Conservation (phyloP, 1,140 invertebrate genomes). For the Melanaphis sacchari region DNA sequence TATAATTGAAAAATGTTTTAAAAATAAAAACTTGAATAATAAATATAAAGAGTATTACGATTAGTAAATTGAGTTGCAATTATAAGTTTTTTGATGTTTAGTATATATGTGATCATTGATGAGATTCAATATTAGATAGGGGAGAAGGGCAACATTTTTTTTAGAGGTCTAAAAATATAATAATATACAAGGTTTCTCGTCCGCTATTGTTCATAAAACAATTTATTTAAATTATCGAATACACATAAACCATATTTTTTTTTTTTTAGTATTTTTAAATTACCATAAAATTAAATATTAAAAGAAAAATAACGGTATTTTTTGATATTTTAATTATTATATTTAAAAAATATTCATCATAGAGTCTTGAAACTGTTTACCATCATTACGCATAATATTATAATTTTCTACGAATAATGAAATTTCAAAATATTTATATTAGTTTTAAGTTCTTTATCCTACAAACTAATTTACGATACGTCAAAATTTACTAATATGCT, state of each 20-base stretch:
- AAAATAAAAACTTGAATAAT: neutral
- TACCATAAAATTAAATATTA: neutral
- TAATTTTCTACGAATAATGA: too few species aligned
- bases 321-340: neutral
- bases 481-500: too few species aligned
- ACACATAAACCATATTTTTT: neutral
- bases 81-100: neutral
- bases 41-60: neutral
- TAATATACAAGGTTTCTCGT: neutral
- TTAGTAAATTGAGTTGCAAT: neutral
- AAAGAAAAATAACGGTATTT: neutral
- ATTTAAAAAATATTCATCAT: neutral
- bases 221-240: neutral
- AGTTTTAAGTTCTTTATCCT: too few species aligned
- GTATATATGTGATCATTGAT: too few species aligned
- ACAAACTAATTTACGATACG: too few species aligned
- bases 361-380: neutral
- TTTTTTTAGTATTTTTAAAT: neutral
- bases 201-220: neutral
- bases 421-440: too few species aligned
- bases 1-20: neutral
- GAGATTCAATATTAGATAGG: neutral
- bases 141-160: neutral
- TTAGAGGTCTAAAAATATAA: neutral
- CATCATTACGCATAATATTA: too few species aligned